Percentiles rank a stretch among this genome's conserved stretches.
phyloP scores from a whole-genome alignment of 1,140 invertebrate species.

The Dinoponera quadriceps region DNA sequence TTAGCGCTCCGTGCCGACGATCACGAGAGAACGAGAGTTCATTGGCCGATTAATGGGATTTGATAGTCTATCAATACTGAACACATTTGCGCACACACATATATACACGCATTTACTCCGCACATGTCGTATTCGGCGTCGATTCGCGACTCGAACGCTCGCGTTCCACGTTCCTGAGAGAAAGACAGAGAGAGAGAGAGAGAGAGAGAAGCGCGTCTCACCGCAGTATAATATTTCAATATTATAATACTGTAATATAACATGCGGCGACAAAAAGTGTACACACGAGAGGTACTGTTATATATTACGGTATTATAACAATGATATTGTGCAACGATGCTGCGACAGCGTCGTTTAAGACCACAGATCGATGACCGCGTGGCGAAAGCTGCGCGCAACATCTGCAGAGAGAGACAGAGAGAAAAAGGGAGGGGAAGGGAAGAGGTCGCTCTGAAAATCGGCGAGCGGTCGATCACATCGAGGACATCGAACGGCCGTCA shows the following conservation, averaged over 20 bases:
- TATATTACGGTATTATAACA: constrained; percentile 2
- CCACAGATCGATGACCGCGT: neutral
- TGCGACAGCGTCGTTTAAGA: constrained; percentile 10
- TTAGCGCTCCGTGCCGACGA: constrained; percentile 16
- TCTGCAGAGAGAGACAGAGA: neutral
- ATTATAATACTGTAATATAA: neutral
- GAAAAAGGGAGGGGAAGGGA: neutral
- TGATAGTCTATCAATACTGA: constrained; percentile 31
- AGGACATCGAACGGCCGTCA: neutral
- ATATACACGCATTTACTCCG: constrained; percentile 4
- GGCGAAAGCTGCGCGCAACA: neutral
- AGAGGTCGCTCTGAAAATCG: neutral
- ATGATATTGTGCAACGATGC: constrained; percentile 13
- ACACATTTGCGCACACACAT: constrained; percentile 15
- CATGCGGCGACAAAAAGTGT: too few species aligned
- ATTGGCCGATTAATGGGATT: constrained; percentile 46
- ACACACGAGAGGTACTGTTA: neutral
- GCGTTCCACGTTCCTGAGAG: neutral
- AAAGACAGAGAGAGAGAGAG: too few species aligned
- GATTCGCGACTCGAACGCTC: neutral
- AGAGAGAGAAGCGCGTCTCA: constrained; percentile 8
- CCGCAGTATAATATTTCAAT: neutral
- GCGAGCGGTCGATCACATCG: constrained; percentile 9
- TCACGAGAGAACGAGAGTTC: neutral
- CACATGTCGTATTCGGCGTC: neutral